Evolutionary conservation across 2,888 invertebrate species (phyloP), one percentile per base, ranked within the genome.

Genomic region (Serrognathus titanus): DNA sequence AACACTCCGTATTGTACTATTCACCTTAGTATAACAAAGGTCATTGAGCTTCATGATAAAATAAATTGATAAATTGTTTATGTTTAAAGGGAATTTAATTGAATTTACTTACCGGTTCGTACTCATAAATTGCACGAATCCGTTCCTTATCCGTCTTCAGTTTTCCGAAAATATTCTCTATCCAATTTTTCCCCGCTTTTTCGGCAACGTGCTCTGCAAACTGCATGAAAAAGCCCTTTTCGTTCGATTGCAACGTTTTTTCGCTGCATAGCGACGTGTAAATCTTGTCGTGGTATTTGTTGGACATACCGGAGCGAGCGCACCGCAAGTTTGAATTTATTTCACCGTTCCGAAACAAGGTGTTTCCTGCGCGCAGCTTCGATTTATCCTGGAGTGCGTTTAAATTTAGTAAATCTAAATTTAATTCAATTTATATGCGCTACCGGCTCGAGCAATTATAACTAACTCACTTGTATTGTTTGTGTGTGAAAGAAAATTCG

Each of bases 171-270:
- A 77, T 78, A 59, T 79, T 78, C 12, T 80, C 72, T 45, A 88
- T 77, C 89, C 89, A 89, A 37, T 79, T 75, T 31, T 80, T 68
- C 8, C 83, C 83, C 0, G 80, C 84, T 20, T 79, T 64, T 7
- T 80, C 73, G 0, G 79, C 79, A 13, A 89, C 81, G 64, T 83
- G 81, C 48, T 87, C 82, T 16, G 82, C 83, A 61, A 90, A 83
- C 41, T 82, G 82, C 61, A 83, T 80, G 72, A 92, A 91, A 75
- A 92, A 92, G 0, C 92, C 92, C 66, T 86, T 85, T 58, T 82
- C 80, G 64, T 87, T 85, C 0, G 90, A 87, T 73, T 88, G 89
- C 0, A 92, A 80, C 0, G 92, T 92, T 58, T 85, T 83, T 66
- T 85, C 83, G 67, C 89, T 90, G 75, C 92, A 92, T 37, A 85